Base-by-base conservation (phyloP, 2,888 invertebrate species). In the Drosophila greeni region DNA sequence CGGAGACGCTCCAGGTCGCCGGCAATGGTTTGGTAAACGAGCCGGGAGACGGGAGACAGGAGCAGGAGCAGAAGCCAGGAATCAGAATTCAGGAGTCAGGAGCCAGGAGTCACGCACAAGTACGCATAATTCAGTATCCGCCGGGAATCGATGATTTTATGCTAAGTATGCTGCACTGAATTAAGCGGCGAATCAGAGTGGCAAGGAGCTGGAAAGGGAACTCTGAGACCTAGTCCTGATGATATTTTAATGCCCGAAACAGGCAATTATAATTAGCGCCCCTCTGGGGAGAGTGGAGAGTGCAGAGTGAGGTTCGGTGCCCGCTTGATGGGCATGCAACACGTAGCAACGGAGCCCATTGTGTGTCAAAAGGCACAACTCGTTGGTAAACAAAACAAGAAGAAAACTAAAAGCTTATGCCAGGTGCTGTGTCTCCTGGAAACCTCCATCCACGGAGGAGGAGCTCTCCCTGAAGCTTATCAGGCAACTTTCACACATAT, bases 251-350 rank as follows among this genome's bases (percentile, higher is more conserved):
- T 56, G 52, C 29, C 57, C 18, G 34, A 69, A 52, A 45, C 57
- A 42, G 59, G 48, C 65, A 70, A 76, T 70, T 70, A 66, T 60
- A 74, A 80, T 76, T 74, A 61, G 66, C 48, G 55, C n/a, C 54
- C 14, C 66, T 12, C 33, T 39, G 43, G 66, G 26, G 64, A 36
- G 24, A 11, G 5, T 16, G 40, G 8, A 9, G 24, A 24, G 23
- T 23, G 18, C 1, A 11, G 26, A n/a, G 33, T n/a, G n/a, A n/a
- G n/a, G n/a, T n/a, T n/a, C 14, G 31, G 20, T 23, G 39, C 18
- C 42, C 40, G n/a, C 56, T 53, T 48, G 59, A 70, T 60, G 61
- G 42, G 40, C 70, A 70, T 74, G 72, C 74, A 72, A 74, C 77
- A 80, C 67, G 67, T 70, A 70, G 65, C 51, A 68, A 47, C 18